Evolutionary conservation across 2,113 vertebrate species (phyloP).

Genomic region (Sylvicapra grimmia): DNA sequence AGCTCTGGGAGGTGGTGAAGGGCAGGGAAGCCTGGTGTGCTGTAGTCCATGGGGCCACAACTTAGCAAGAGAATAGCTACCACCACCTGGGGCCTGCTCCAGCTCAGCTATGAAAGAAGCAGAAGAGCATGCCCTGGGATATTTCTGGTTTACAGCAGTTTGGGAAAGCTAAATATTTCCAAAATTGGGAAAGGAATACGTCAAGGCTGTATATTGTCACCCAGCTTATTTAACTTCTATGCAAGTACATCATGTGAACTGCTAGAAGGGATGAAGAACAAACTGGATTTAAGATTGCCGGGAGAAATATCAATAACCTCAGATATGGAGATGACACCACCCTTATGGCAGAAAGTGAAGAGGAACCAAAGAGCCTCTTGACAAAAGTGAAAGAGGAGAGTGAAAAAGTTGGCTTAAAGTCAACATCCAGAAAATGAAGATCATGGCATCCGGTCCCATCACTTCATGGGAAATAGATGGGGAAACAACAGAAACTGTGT

Average conservation of each 20-base stretch:
- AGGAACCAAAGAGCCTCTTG: not conserved
- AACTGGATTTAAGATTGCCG: not conserved
- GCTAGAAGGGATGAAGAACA: not conserved
- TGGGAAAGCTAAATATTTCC: not conserved
- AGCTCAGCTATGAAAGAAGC: not conserved
- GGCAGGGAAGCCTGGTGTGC: not conserved
- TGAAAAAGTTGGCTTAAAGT: not conserved
- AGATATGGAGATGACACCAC: not conserved
- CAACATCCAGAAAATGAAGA: not conserved
- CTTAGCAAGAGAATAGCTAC: not conserved
- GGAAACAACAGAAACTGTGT: not conserved
- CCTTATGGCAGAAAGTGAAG: not conserved
- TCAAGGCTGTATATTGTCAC: not conserved
- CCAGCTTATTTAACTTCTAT: not conserved
- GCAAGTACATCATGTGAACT: not conserved
- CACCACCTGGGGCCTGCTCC: not conserved
- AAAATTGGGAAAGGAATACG: not conserved
- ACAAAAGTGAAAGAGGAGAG: not conserved
- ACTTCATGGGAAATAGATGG: not conserved
- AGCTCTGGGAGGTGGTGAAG: not conserved
- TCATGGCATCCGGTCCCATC: not conserved
- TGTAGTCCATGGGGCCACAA: not conserved
- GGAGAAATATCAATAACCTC: not conserved
- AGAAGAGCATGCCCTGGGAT: not conserved
- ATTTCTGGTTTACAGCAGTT: not conserved